These are phyloP conservation scores for Spodoptera litura DNA, from an alignment of 1,140 invertebrate species.

Conservation along the genomic window DNA sequence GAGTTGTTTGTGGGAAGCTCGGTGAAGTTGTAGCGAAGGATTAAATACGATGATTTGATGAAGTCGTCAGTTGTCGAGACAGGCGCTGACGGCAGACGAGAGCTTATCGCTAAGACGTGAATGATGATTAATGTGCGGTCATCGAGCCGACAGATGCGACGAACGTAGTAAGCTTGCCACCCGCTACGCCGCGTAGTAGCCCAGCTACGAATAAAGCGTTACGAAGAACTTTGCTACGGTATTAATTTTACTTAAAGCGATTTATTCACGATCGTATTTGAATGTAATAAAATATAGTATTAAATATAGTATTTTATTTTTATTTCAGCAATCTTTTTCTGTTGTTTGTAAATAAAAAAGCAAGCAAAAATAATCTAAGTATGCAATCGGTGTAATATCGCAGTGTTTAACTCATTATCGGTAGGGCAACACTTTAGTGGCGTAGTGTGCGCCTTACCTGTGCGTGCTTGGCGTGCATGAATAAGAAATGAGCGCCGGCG, in stretches of 20 bases:
- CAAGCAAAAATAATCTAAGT: constrained; percentile 42
- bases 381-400: constrained; percentile 46
- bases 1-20: constrained; percentile 1
- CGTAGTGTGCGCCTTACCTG: constrained; percentile 35
- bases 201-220: not conserved
- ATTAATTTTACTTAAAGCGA: no score
- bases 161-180: not conserved
- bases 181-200: not conserved
- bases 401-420: constrained; percentile 47
- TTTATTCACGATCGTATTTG: no score
- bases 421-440: constrained; percentile 44
- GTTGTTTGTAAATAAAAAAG: not conserved
- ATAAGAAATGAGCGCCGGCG: constrained; percentile 84
- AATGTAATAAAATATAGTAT: no score
- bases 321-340: no score
- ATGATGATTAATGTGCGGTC: constrained; percentile 41
- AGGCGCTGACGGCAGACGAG: constrained; percentile 35
- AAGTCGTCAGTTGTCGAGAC: constrained; percentile 22
- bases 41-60: constrained; percentile 32
- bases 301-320: no score
- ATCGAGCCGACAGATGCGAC: constrained; percentile 28
- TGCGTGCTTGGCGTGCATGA: constrained; percentile 78
- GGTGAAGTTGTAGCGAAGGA: constrained; percentile 3
- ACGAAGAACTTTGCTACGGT: no score
- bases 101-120: constrained; percentile 24